Percentiles rank a stretch among this genome's conserved stretches.
Conservation (phyloP, 2,113 vertebrate species). For the Anser cygnoides region DNA sequence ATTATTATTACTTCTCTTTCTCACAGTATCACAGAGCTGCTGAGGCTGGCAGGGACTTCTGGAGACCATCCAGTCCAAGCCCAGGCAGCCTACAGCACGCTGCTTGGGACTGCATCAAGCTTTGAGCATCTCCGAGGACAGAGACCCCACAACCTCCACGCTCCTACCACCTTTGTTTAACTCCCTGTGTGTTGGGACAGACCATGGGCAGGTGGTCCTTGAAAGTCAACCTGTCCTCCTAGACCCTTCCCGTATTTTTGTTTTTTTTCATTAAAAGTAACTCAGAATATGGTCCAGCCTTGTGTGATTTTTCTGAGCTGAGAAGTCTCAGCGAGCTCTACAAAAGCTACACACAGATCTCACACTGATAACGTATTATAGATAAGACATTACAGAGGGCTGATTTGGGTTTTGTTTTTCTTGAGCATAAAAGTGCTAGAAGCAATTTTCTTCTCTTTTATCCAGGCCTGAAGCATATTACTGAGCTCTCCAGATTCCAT, state of each 20-base stretch:
- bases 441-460: constrained; percentile 62
- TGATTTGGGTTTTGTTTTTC: constrained; percentile 55
- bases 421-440: neutral
- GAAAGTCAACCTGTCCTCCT: neutral
- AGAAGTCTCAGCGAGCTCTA: neutral
- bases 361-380: neutral
- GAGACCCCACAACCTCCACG: neutral
- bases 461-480: constrained; percentile 27
- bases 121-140: neutral
- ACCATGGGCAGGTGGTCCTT: neutral
- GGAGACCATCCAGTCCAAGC: neutral
- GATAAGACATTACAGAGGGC: neutral
- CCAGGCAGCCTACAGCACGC: neutral
- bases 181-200: neutral
- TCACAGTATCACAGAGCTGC: no score
- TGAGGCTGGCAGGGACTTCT: neutral
- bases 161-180: neutral
- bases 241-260: neutral
- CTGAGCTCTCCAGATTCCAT: constrained; percentile 44
- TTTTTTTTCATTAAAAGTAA: neutral
- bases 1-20: neutral
- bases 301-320: neutral
- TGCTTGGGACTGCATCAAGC: neutral
- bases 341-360: neutral
- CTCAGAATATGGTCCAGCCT: neutral